A percentile compares a stretch with the other conserved stretches of the same genome.
Conservation (phyloP, 2,113 vertebrate genomes). For the Ceyx cyanopectus region DNA sequence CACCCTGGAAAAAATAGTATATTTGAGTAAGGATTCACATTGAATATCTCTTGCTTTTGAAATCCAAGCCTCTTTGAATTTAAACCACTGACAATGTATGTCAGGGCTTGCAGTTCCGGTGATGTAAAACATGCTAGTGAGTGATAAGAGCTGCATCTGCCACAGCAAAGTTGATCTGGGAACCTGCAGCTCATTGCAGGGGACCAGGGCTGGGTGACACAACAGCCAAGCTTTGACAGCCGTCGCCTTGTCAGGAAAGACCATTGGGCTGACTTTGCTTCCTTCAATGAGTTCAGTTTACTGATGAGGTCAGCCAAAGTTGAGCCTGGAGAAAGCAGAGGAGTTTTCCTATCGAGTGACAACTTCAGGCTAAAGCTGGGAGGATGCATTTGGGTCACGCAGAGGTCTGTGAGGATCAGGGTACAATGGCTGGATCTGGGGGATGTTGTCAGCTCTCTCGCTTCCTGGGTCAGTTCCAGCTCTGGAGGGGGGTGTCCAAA, state of each 20-base stretch:
- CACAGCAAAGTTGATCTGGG: fast-evolving
- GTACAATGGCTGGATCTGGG: fast-evolving
- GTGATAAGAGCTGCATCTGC: neutral
- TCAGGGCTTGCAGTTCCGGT: neutral
- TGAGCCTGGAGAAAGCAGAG: neutral
- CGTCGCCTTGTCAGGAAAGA: fast-evolving
- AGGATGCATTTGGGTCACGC: fast-evolving
- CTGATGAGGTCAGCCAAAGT: neutral
- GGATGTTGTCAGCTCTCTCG: neutral
- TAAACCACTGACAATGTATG: neutral
- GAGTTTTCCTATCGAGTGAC: neutral
- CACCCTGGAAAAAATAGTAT: neutral
- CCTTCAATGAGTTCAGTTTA: neutral
- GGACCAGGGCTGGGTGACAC: neutral
- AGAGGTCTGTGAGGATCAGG: neutral
- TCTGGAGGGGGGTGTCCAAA: neutral
- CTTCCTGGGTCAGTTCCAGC: neutral
- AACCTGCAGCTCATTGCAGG: neutral
- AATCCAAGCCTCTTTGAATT: neutral
- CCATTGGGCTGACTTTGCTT: fast-evolving
- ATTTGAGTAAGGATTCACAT: fast-evolving
- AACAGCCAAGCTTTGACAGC: neutral
- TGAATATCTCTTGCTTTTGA: neutral
- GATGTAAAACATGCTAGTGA: neutral
- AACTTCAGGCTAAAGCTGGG: neutral